A percentile compares a stretch with the other conserved stretches of the same genome.
Evolutionary conservation across 2,888 invertebrate species (phyloP).

Genomic region (Leptogaster cylindrica): DNA sequence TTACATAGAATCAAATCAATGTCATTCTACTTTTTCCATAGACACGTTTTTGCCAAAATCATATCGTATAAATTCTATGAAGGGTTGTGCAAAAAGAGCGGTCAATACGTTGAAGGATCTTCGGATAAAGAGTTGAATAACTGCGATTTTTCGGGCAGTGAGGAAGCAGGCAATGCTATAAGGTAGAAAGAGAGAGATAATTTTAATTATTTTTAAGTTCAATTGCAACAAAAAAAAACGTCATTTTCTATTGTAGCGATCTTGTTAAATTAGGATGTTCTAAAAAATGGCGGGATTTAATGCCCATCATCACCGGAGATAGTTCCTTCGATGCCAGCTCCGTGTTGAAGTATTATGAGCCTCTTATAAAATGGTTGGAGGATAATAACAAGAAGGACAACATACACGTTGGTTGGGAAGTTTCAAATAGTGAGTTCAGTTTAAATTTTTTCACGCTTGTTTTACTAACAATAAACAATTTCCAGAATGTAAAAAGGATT

Average conservation of each 20-base stretch:
- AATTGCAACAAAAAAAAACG: slow-evolving; percentile 46
- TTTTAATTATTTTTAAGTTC: slow-evolving; percentile 9
- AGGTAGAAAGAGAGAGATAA: slow-evolving; percentile 59
- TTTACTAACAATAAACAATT: no score
- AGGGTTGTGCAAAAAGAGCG: slow-evolving; percentile 74
- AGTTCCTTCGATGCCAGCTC: slow-evolving; percentile 71
- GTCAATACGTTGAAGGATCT: slow-evolving; percentile 76
- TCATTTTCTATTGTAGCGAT: slow-evolving; percentile 64
- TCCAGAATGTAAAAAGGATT: slow-evolving; percentile 8
- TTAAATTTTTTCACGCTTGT: no score
- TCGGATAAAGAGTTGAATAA: slow-evolving; percentile 74
- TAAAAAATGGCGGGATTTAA: slow-evolving; percentile 80
- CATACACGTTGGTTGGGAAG: slow-evolving; percentile 52
- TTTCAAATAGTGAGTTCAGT: slow-evolving; percentile 40
- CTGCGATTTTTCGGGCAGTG: slow-evolving; percentile 84
- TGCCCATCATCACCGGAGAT: slow-evolving; percentile 79
- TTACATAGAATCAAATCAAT: neutral
- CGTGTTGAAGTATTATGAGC: slow-evolving; percentile 69
- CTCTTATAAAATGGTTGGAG: slow-evolving; percentile 67
- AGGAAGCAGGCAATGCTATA: slow-evolving; percentile 75
- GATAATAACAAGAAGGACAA: slow-evolving; percentile 64
- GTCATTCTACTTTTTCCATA: neutral
- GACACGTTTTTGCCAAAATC: neutral
- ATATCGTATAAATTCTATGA: slow-evolving; percentile 73
- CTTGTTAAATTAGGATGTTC: slow-evolving; percentile 76